Conservation (phyloP, 2,888 invertebrate species). For the Scaeva pyrastri region DNA sequence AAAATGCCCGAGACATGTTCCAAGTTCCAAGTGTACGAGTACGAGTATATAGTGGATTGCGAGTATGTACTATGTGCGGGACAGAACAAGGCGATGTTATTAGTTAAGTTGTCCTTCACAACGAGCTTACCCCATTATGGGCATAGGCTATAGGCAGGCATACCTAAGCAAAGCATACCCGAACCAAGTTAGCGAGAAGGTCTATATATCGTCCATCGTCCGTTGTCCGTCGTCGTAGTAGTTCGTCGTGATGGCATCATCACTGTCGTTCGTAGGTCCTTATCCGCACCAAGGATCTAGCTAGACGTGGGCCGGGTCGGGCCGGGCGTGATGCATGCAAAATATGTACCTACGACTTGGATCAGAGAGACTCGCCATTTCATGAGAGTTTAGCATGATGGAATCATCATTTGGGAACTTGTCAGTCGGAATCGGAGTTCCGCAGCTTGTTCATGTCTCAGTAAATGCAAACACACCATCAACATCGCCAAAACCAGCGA, state of each 20-base stretch:
- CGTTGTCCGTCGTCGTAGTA: not conserved
- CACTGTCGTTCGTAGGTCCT: slow-evolving; percentile 59
- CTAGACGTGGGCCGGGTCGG: too few relatives aligned
- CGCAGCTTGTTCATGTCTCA: slow-evolving; percentile 27
- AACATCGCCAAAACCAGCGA: slow-evolving; percentile 26
- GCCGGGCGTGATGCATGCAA: not conserved
- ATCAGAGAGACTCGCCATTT: not conserved
- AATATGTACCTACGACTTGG: not conserved
- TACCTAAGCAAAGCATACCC: slow-evolving; percentile 3
- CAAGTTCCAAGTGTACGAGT: slow-evolving; percentile 42
- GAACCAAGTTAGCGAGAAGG: not conserved
- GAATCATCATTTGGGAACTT: slow-evolving; percentile 63
- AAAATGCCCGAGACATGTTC: slow-evolving; percentile 75
- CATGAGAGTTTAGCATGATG: slow-evolving; percentile 64
- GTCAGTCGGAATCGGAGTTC: slow-evolving; percentile 29
- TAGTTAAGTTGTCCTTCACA: slow-evolving; percentile 76
- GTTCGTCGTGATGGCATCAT: slow-evolving; percentile 73
- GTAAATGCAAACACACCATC: slow-evolving; percentile 36
- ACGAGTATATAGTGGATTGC: too few relatives aligned
- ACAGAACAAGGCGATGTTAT: slow-evolving; percentile 74
- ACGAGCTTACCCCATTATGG: slow-evolving; percentile 60
- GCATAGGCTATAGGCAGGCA: slow-evolving; percentile 40
- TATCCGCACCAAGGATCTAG: slow-evolving; percentile 55
- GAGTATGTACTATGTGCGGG: slow-evolving; percentile 63
- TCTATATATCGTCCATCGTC: slow-evolving; percentile 17